Conservation (phyloP, 2,113 vertebrate species). For the Seriola rivoliana region DNA sequence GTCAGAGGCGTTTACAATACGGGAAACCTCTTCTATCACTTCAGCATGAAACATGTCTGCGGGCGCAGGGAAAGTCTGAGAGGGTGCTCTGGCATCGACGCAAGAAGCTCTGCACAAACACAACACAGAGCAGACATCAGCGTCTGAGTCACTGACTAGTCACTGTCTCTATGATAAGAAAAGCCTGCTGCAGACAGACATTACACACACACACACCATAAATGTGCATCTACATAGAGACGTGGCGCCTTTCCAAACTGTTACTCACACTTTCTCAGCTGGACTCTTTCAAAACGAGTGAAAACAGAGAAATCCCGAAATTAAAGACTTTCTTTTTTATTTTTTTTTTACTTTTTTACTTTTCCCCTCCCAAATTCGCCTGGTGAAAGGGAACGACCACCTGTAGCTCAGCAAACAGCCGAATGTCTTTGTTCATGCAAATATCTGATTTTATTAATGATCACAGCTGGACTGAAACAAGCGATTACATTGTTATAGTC, state of each 20-base stretch:
- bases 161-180: neutral
- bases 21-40: neutral
- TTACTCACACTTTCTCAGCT: neutral
- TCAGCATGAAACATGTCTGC: neutral
- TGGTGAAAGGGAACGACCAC: neutral
- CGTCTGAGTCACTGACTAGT: slow-evolving; percentile 5
- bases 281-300: neutral
- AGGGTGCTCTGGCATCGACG: neutral
- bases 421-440: neutral
- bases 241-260: neutral
- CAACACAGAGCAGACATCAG: slow-evolving; percentile 9
- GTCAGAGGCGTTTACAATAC: too few relatives aligned
- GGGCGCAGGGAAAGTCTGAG: neutral
- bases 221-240: neutral
- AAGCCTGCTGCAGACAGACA: neutral
- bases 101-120: too few relatives aligned
- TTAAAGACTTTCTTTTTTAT: neutral
- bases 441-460: neutral
- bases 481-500: too few relatives aligned
- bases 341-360: too few relatives aligned
- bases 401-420: neutral
- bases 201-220: neutral
- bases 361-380: too few relatives aligned
- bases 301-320: neutral
- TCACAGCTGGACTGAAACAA: too few relatives aligned